Percentiles rank a stretch among this genome's conserved stretches.
Conservation (phyloP, 2,888 invertebrate genomes). For the Lomographa bimaculata region DNA sequence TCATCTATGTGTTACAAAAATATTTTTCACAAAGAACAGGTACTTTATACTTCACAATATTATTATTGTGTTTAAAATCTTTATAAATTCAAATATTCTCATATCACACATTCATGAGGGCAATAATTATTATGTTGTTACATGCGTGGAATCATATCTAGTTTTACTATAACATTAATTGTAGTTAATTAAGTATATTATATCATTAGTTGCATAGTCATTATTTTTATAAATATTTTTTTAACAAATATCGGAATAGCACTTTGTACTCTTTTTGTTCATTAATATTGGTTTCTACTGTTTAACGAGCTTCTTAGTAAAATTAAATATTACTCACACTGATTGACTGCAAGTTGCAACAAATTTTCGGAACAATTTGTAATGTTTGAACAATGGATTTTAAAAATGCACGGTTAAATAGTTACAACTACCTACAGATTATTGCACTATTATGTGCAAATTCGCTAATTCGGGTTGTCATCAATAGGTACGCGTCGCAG, state of each 20-base stretch:
- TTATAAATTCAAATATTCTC: slow-evolving; percentile 8
- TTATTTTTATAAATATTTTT: not conserved
- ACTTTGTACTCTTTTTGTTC: slow-evolving; percentile 9
- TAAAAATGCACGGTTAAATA: slow-evolving; percentile 29
- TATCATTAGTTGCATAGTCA: too few species aligned
- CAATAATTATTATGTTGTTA: too few species aligned
- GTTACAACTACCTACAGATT: slow-evolving; percentile 9
- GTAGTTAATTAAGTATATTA: too few species aligned
- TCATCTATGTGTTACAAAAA: too few species aligned
- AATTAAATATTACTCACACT: too few species aligned
- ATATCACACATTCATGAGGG: slow-evolving; percentile 5
- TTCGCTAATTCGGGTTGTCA: slow-evolving; percentile 20
- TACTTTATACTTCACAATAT: slow-evolving; percentile 13
- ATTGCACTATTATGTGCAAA: slow-evolving; percentile 13
- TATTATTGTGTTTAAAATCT: slow-evolving; percentile 4
- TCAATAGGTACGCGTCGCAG: slow-evolving; percentile 11
- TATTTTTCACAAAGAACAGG: slow-evolving; percentile 22
- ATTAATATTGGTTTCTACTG: too few species aligned
- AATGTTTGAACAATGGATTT: too few species aligned
- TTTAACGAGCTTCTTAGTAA: too few species aligned
- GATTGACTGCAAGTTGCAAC: too few species aligned
- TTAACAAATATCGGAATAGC: slow-evolving; percentile 10
- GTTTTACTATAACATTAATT: not conserved
- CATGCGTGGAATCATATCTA: too few species aligned
- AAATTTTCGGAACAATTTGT: too few species aligned